Conservation (phyloP, 2,113 vertebrate species). For the Xiphophorus hellerii region DNA sequence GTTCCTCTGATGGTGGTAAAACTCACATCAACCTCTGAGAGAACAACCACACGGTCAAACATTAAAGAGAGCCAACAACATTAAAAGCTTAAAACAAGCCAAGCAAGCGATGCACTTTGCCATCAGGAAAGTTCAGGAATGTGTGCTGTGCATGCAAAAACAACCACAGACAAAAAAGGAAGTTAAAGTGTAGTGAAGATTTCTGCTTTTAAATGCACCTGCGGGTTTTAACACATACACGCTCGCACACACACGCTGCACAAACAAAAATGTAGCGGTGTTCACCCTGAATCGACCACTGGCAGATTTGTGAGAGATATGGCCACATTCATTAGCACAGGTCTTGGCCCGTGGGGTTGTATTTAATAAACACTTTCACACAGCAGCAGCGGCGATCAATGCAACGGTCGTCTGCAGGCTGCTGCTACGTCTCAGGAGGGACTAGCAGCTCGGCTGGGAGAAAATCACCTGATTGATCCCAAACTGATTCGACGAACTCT, state of each 20-base stretch:
- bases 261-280: slow-evolving; percentile 18
- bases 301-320: slow-evolving; percentile 48
- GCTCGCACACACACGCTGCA: background rate
- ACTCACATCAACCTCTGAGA: slow-evolving; percentile 13
- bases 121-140: slow-evolving; percentile 26
- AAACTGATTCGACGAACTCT: slow-evolving; percentile 10
- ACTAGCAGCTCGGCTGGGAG: background rate
- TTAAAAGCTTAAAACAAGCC: slow-evolving; percentile 14
- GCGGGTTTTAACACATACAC: slow-evolving; percentile 17
- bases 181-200: background rate
- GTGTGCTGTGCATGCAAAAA: slow-evolving; percentile 28
- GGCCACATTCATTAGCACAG: slow-evolving; percentile 42
- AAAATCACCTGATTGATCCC: slow-evolving; percentile 35
- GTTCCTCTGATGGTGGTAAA: slow-evolving; percentile 1
- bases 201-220: slow-evolving; percentile 43
- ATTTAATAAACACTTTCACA: slow-evolving; percentile 61
- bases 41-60: slow-evolving; percentile 12
- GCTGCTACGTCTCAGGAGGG: slow-evolving; percentile 22
- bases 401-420: slow-evolving; percentile 40
- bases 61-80: background rate
- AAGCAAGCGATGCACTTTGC: slow-evolving; percentile 1
- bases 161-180: slow-evolving; percentile 4
- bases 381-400: slow-evolving; percentile 40
- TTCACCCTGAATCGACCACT: slow-evolving; percentile 40
- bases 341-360: slow-evolving; percentile 41